Conservation (phyloP, 2,797 vertebrate species). For the Nyctalus aviator region DNA sequence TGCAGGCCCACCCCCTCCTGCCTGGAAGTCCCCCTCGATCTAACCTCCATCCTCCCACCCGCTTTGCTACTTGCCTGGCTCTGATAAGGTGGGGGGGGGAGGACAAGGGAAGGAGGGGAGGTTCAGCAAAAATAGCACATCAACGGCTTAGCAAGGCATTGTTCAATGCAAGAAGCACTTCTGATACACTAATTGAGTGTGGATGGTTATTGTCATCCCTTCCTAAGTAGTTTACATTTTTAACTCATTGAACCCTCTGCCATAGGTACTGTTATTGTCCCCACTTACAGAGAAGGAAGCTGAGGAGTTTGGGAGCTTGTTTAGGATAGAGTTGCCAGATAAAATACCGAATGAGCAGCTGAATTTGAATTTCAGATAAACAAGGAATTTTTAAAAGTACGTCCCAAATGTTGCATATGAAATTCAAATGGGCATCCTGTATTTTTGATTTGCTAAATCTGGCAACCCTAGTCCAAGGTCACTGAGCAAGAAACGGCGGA, state of each 20-base stretch:
- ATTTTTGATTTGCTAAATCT: slow-evolving; percentile 27
- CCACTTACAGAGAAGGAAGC: not conserved
- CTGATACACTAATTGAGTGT: not conserved
- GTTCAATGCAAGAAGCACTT: not conserved
- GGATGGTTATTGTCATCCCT: not conserved
- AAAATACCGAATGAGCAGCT: slow-evolving; percentile 69
- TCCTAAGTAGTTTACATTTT: not conserved
- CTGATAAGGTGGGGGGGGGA: not conserved
- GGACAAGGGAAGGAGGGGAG: not conserved
- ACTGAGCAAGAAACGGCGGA: not conserved
- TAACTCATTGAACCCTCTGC: not conserved
- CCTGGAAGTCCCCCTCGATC: not conserved
- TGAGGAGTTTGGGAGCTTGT: slow-evolving; percentile 50
- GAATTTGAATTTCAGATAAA: slow-evolving; percentile 73
- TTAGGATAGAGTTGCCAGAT: slow-evolving; percentile 47
- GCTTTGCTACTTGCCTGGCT: not conserved
- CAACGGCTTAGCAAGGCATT: not conserved
- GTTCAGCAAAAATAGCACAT: not conserved
- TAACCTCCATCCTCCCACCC: not conserved
- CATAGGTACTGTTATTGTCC: not conserved
- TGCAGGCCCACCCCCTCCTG: not conserved
- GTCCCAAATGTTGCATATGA: slow-evolving; percentile 48
- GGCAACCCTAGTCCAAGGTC: not conserved
- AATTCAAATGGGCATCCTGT: slow-evolving; percentile 41
- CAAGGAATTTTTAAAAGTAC: slow-evolving; percentile 47